These are phyloP conservation scores for Dione juno DNA, from an alignment of 2,888 invertebrate species.

Conservation along the genomic window DNA sequence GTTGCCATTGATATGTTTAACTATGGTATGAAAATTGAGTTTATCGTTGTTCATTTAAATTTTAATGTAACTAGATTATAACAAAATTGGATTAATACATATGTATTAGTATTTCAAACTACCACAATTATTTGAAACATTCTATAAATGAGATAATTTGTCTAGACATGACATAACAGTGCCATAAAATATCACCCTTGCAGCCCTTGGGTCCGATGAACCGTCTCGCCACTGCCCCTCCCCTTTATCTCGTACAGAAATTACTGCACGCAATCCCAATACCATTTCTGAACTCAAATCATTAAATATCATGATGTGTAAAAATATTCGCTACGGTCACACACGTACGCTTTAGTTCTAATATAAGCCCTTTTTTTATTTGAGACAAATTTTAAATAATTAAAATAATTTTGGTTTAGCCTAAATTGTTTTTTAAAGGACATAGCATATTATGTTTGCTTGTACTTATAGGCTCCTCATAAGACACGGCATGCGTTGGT, in stretches of 20 bases:
- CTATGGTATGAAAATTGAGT: too few species aligned
- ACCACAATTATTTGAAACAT: neutral
- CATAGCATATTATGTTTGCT: neutral
- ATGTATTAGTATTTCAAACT: neutral
- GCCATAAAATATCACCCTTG: conserved; percentile 54
- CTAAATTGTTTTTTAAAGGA: neutral
- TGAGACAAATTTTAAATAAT: neutral
- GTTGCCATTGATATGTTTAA: too few species aligned
- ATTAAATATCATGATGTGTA: conserved; percentile 11
- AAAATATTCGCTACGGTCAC: neutral
- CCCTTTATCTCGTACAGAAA: conserved; percentile 41
- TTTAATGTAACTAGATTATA: too few species aligned
- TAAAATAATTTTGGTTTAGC: too few species aligned
- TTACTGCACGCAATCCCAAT: conserved; percentile 33
- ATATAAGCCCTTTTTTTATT: too few species aligned
- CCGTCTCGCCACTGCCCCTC: conserved; percentile 61
- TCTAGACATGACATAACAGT: conserved; percentile 66
- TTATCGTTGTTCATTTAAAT: too few species aligned
- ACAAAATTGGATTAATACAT: too few species aligned
- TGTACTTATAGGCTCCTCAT: too few species aligned
- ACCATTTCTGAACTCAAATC: conserved; percentile 21
- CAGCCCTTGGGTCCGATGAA: conserved; percentile 69
- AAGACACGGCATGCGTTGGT: too few species aligned
- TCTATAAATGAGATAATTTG: conserved; percentile 44
- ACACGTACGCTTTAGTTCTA: too few species aligned